Percentiles rank a stretch among this genome's conserved stretches.
phyloP scores from a whole-genome alignment of 2,797 vertebrate species.

The Sebastes vulpes region DNA sequence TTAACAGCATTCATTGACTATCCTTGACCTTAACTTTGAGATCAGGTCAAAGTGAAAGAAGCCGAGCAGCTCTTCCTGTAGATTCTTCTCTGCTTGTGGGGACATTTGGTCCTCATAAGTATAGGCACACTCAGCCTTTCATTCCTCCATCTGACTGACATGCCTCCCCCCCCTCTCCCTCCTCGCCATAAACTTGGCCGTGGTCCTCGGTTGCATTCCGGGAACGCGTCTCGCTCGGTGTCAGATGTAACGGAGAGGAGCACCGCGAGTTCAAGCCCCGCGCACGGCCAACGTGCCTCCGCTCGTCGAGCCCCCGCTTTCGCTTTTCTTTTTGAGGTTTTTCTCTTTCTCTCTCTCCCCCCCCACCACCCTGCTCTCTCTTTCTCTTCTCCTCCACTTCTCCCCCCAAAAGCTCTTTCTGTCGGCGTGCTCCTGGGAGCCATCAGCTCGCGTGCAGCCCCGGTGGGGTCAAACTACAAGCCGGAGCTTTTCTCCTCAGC shows the following conservation, averaged over 20 bases:
- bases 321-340: background rate
- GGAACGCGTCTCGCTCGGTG: slow-evolving; percentile 72
- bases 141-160: slow-evolving; percentile 34
- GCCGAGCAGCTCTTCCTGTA: background rate
- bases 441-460: slow-evolving; percentile 39
- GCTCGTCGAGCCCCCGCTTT: slow-evolving; percentile 1
- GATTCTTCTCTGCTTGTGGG: background rate
- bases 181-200: slow-evolving; percentile 64
- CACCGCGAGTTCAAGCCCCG: slow-evolving; percentile 69
- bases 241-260: slow-evolving; percentile 70
- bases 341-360: background rate
- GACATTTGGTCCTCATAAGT: slow-evolving; percentile 52
- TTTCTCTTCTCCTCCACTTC: background rate
- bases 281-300: slow-evolving; percentile 57
- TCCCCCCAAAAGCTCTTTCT: background rate
- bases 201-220: slow-evolving; percentile 69
- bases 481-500: slow-evolving; percentile 11
- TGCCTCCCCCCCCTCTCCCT: background rate
- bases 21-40: background rate
- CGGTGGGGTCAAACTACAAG: slow-evolving; percentile 13
- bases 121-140: slow-evolving; percentile 29
- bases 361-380: background rate
- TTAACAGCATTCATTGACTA: background rate
- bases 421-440: slow-evolving; percentile 22
- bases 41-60: background rate